Conservation (phyloP, 2,113 vertebrate species). For the Chitala chitala region DNA sequence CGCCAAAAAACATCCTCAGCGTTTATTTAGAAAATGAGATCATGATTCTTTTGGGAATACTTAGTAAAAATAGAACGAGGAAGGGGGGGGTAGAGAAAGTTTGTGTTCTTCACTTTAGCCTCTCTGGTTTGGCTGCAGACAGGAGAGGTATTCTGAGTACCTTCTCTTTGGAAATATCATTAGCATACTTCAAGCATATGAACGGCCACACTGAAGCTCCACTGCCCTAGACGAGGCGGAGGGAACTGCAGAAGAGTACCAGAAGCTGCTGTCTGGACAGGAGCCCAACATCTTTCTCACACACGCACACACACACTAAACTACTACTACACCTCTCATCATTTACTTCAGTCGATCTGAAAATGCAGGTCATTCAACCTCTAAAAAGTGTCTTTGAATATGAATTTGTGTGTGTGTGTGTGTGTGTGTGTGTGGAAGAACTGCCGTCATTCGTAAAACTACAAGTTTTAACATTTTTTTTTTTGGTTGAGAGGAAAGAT, state of each 20-base stretch:
- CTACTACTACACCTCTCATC: too few species aligned
- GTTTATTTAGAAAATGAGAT: conserved; percentile 47
- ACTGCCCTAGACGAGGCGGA: not conserved
- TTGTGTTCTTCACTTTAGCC: conserved; percentile 17
- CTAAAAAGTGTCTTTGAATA: too few species aligned
- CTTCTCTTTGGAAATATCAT: conserved; percentile 4
- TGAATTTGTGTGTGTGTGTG: too few species aligned
- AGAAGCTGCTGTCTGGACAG: too few species aligned
- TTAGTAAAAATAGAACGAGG: conserved; percentile 22
- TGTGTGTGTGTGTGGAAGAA: too few species aligned
- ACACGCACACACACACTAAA: too few species aligned
- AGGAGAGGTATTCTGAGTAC: conserved; percentile 10
- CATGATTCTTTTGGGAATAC: conserved; percentile 32
- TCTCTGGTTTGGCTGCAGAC: not conserved
- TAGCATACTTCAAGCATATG: not conserved
- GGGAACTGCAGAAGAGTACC: too few species aligned
- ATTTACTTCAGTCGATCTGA: too few species aligned
- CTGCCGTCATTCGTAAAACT: not conserved
- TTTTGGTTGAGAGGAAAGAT: too few species aligned
- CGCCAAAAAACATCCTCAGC: conserved; percentile 36
- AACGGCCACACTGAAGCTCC: not conserved
- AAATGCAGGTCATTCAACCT: too few species aligned
- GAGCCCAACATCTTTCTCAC: too few species aligned
- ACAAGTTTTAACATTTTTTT: not conserved
- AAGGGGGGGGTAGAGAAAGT: not conserved